phyloP scores from a whole-genome alignment of 2,797 vertebrate genomes.

The Pachyuromys duprasi region DNA sequence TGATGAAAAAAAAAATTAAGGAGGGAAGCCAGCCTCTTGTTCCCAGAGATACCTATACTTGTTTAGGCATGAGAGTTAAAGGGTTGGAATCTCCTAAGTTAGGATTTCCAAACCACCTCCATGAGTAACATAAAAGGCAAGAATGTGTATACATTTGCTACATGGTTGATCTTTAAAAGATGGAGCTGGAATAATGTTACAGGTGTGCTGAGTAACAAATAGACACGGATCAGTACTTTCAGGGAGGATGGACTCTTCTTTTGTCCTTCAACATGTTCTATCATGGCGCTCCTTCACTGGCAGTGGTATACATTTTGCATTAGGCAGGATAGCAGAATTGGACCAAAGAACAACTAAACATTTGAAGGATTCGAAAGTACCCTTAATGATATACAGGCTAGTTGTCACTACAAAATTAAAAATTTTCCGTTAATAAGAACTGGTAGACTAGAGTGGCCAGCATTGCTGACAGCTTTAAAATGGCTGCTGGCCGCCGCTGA shows the following conservation, averaged over 20 bases:
- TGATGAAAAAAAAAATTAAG: not conserved
- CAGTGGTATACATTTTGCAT: not conserved
- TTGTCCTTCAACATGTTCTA: not conserved
- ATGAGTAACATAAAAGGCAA: constrained; percentile 8
- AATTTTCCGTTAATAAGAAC: not conserved
- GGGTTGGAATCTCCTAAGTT: not conserved
- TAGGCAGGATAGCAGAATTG: not conserved
- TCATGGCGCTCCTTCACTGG: not conserved
- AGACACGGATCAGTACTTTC: not conserved
- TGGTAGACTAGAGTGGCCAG: not conserved
- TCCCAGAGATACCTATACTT: not conserved
- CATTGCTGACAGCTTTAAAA: not conserved
- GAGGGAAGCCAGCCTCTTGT: not conserved
- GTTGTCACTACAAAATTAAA: not conserved
- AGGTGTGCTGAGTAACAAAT: not conserved
- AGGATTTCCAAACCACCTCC: constrained; percentile 4
- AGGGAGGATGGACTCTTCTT: not conserved
- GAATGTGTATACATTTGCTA: not conserved
- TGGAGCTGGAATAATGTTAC: not conserved
- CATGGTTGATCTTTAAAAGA: not conserved
- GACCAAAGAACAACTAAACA: not conserved
- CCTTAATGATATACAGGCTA: not conserved
- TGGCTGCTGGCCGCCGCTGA: not conserved
- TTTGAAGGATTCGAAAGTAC: not conserved
- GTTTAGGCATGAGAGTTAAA: not conserved